phyloP scores from a whole-genome alignment of 2,888 invertebrate genomes.

The Panzeria rudis region DNA sequence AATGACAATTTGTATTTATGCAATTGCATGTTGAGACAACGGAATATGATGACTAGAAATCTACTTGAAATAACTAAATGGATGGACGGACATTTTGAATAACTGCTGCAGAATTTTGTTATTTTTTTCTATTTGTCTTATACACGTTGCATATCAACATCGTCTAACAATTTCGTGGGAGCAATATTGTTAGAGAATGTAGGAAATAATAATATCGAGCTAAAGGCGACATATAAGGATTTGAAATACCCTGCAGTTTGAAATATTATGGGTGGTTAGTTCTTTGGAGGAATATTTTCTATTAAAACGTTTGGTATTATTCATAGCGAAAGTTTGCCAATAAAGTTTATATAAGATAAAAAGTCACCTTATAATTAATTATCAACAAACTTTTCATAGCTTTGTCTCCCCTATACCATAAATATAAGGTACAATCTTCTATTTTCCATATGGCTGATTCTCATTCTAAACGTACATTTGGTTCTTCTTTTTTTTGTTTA shows the following conservation, averaged over 20 bases:
- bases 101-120: conserved; percentile 42
- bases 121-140: conserved; percentile 40
- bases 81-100: conserved; percentile 26
- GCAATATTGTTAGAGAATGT: neutral
- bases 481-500: too few species aligned
- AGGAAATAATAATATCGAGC: neutral
- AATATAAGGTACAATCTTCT: too few species aligned
- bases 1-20: conserved; percentile 59
- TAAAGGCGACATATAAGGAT: neutral
- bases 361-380: too few species aligned
- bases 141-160: conserved; percentile 32
- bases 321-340: too few species aligned
- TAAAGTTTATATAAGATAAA: too few species aligned
- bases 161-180: conserved; percentile 37
- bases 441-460: too few species aligned
- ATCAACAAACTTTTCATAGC: too few species aligned
- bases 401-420: too few species aligned
- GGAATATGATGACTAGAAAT: conserved; percentile 54
- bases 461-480: too few species aligned
- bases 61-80: conserved; percentile 32
- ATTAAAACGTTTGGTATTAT: too few species aligned
- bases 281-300: too few species aligned
- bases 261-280: too few species aligned
- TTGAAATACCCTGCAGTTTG: conserved; percentile 8
- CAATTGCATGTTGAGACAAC: conserved; percentile 54